Base-by-base conservation (phyloP, 92 coral and sea anemone species). In the Porites lobata region DNA sequence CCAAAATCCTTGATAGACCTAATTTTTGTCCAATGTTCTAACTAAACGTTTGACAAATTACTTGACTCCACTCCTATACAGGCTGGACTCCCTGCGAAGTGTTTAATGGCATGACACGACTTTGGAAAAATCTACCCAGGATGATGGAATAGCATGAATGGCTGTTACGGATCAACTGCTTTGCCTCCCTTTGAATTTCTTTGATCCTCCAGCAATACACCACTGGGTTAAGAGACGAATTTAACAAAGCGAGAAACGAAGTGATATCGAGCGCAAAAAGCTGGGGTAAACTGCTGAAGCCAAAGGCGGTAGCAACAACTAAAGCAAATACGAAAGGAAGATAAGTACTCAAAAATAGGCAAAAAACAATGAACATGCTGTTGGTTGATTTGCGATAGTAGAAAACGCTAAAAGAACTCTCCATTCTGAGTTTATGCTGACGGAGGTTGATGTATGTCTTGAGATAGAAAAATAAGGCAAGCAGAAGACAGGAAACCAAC, bases 301-400 rank as follows among this genome's bases (percentile, higher is more conserved):
- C 80, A 22, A 8, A 17, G 1, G 58, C 65, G 4, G 79, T 75
- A 19, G 19, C 50, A 0, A 1, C 64, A 5, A 20, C 53, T 17
- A 76, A 11, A 9, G 65, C 50, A 24, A 65, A 13, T 9, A 57
- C 10, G 2, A 76, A 54, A 10, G 80, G 80, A 0, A 76, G 20
- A 14, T 57, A 76, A 6, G 67, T 56, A 1, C 13, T 1, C 65
- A 56, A 24, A 20, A 57, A 76, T 2, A 57, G 6, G 6, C 65
- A 75, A 19, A 75, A 75, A 2, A 76, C 65, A 8, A 76, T 0
- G 57, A 76, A 76, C 80, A 76, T 57, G 14, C 80, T 57, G 20
- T 76, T 76, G 4, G 29, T 65, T 1, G 80, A 76, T 57, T 76
- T 76, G 12, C 67, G 80, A 76, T 76, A 76, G 57, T 57, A 43